Evolutionary conservation across 2,888 invertebrate genomes (phyloP).

Genomic region (Ischnura elegans): DNA sequence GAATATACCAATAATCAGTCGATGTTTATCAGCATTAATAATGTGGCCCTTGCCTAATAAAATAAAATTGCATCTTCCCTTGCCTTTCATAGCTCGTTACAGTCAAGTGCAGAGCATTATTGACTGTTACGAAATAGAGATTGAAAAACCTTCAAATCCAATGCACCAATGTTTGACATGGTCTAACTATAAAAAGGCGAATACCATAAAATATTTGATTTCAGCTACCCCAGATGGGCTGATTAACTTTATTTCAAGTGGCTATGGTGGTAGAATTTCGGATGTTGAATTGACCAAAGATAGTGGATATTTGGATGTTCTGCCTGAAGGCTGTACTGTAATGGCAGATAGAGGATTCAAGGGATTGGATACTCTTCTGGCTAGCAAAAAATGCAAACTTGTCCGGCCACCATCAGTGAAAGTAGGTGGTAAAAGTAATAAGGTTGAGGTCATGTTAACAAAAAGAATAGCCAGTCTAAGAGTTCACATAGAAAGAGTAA

Average conservation of each 20-base stretch:
- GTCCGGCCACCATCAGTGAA: background rate
- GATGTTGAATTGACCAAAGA: background rate
- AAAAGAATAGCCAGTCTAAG: background rate
- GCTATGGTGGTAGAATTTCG: background rate
- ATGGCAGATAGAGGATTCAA: conserved; percentile 10
- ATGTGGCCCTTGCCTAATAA: background rate
- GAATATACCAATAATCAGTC: too few relatives aligned
- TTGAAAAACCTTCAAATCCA: background rate
- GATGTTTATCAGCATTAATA: too few relatives aligned
- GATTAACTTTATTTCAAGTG: background rate
- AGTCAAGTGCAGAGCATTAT: background rate
- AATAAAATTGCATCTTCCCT: background rate
- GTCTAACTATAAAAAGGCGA: background rate
- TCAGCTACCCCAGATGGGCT: background rate
- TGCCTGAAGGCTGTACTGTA: background rate
- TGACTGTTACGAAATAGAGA: conserved; percentile 24
- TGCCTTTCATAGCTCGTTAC: background rate
- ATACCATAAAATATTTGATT: background rate
- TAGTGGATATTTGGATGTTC: background rate
- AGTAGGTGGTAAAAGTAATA: background rate
- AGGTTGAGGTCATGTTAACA: background rate
- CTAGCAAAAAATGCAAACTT: background rate
- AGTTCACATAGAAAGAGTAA: background rate
- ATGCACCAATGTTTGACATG: background rate
- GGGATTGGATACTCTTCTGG: background rate